Percentiles rank a stretch among this genome's conserved stretches.
Conservation (phyloP, 2,888 invertebrate species). For the Epinotia ramella region DNA sequence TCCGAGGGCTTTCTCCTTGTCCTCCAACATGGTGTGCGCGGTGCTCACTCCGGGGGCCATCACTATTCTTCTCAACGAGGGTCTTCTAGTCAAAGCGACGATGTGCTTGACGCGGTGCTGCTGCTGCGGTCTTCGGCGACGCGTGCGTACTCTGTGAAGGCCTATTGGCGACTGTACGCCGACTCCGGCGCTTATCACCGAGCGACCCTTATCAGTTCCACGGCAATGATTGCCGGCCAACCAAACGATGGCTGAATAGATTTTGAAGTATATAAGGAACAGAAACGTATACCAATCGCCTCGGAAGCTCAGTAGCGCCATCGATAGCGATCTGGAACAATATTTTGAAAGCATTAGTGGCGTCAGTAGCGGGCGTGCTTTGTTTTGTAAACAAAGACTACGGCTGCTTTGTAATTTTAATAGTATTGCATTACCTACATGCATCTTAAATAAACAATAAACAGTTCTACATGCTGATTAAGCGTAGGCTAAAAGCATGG, state of each 20-base stretch:
- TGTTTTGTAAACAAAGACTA: slow-evolving; percentile 38
- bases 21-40: slow-evolving; percentile 83
- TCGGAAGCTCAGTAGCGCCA: slow-evolving; percentile 77
- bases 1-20: slow-evolving; percentile 79
- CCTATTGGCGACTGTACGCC: slow-evolving; percentile 76
- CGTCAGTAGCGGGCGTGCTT: slow-evolving; percentile 17
- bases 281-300: slow-evolving; percentile 76
- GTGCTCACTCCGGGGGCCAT: slow-evolving; percentile 86
- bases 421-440: slow-evolving; percentile 5
- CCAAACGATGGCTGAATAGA: slow-evolving; percentile 78
- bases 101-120: slow-evolving; percentile 73
- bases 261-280: slow-evolving; percentile 78
- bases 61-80: slow-evolving; percentile 77
- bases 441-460: neutral
- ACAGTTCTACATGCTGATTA: slow-evolving; percentile 1
- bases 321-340: slow-evolving; percentile 80
- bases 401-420: neutral
- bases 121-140: slow-evolving; percentile 70
- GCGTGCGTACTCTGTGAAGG: slow-evolving; percentile 81
- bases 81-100: slow-evolving; percentile 77
- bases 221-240: slow-evolving; percentile 80
- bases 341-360: slow-evolving; percentile 21
- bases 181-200: slow-evolving; percentile 78
- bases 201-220: slow-evolving; percentile 79
- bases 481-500: neutral